phyloP scores from a whole-genome alignment of 2,797 vertebrate genomes.

The Prunella strophiata region DNA sequence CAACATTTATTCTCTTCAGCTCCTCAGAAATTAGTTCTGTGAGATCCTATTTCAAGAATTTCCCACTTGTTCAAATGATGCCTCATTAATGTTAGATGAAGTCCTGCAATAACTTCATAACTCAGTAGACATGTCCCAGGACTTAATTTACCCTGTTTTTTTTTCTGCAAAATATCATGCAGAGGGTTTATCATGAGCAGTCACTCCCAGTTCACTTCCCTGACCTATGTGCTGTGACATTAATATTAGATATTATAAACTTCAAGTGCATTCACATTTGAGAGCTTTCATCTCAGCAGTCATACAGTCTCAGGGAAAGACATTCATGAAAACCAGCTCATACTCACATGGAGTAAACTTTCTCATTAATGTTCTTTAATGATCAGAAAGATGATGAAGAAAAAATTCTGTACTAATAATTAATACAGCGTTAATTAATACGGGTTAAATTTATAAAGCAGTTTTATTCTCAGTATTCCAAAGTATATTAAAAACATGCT shows the following conservation, averaged over 20 bases:
- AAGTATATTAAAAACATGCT: not conserved
- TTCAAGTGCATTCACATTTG: slow-evolving; percentile 40
- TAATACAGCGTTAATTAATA: not conserved
- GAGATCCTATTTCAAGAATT: slow-evolving; percentile 14
- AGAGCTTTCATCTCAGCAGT: not conserved
- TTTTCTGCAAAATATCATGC: slow-evolving; percentile 3
- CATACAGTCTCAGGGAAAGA: not conserved
- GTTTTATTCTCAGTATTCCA: not conserved
- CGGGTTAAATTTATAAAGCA: not conserved
- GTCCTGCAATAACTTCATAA: not conserved
- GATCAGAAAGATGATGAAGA: not conserved
- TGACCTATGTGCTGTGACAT: slow-evolving; percentile 35
- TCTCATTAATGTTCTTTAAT: not conserved
- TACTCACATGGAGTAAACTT: not conserved
- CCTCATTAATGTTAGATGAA: not conserved
- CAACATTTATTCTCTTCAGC: not conserved
- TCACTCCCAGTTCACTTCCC: slow-evolving; percentile 16
- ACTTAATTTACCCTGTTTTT: not conserved
- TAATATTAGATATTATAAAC: slow-evolving; percentile 23
- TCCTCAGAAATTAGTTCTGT: not conserved
- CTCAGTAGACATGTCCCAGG: not conserved
- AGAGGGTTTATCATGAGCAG: slow-evolving; percentile 1
- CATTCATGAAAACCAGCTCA: slow-evolving; percentile 1
- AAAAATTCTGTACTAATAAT: slow-evolving; percentile 1
- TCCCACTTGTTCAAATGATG: slow-evolving; percentile 2